Evolutionary conservation across 2,888 invertebrate genomes (phyloP).

Genomic region (Yponomeuta malinellus): DNA sequence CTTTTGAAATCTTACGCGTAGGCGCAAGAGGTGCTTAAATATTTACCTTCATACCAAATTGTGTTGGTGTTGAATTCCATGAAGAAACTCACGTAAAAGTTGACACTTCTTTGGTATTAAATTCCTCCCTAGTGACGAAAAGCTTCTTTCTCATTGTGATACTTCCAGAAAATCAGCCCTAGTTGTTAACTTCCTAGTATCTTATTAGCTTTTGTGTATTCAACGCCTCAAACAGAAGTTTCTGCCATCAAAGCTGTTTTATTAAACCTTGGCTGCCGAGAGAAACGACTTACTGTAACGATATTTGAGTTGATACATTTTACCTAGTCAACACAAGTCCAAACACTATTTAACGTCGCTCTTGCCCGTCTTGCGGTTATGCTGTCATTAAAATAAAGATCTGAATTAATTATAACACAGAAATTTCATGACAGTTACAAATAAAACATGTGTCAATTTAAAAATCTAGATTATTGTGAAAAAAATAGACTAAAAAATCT

Average conservation of each 20-base stretch:
- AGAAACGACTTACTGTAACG: neutral
- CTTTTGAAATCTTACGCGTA: neutral
- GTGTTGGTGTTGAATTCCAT: slow-evolving; percentile 3
- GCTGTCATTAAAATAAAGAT: no score
- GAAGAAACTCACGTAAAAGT: slow-evolving; percentile 5
- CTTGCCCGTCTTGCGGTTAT: neutral
- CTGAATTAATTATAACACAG: no score
- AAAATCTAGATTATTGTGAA: no score
- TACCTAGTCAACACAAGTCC: neutral
- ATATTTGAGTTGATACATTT: neutral
- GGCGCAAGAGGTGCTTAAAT: neutral
- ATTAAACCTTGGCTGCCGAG: neutral
- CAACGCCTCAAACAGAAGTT: neutral
- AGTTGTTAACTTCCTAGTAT: neutral
- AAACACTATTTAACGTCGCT: neutral
- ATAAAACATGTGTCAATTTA: no score
- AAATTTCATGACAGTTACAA: no score
- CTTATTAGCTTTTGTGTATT: neutral
- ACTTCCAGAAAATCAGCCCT: neutral
- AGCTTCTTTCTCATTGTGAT: neutral
- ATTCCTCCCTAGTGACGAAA: neutral
- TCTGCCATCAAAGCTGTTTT: neutral
- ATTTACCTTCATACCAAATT: slow-evolving; percentile 4
- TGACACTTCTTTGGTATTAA: slow-evolving; percentile 4
- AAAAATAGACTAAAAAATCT: no score